Percentiles rank a stretch among this genome's conserved stretches.
These are phyloP conservation scores for Rhizoglyphus robini DNA, from an alignment of 1,140 invertebrate species.

Conservation along the genomic window DNA sequence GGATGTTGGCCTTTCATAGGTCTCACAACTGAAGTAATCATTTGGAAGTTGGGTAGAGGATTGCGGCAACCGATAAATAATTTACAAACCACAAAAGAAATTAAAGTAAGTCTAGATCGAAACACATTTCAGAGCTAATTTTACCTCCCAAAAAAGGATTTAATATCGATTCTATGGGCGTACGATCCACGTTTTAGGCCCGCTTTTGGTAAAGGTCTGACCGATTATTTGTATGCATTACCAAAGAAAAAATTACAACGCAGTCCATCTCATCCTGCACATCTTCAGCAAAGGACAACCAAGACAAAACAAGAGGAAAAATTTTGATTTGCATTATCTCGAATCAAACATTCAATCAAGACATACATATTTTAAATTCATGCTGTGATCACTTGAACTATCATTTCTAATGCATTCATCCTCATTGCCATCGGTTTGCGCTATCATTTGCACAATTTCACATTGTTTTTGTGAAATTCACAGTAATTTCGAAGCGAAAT, in stretches of 20 bases:
- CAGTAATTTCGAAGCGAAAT: too few species aligned
- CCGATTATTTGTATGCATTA: constrained; percentile 71
- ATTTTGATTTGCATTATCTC: too few species aligned
- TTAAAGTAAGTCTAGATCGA: constrained; percentile 55
- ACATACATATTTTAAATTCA: too few species aligned
- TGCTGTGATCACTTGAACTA: too few species aligned
- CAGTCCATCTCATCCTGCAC: constrained; percentile 91
- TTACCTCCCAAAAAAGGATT: constrained; percentile 52
- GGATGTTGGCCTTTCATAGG: constrained; percentile 91
- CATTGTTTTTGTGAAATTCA: too few species aligned
- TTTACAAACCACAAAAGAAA: constrained; percentile 83
- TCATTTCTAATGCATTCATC: too few species aligned
- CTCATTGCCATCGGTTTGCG: too few species aligned
- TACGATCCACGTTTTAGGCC: constrained; percentile 66
- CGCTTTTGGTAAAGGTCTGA: constrained; percentile 62
- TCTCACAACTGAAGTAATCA: constrained; percentile 81
- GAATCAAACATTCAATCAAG: too few species aligned
- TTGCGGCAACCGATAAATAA: constrained; percentile 89
- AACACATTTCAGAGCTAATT: constrained; percentile 26
- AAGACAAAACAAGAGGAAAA: too few species aligned
- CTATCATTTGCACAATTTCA: too few species aligned
- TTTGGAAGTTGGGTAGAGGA: constrained; percentile 93
- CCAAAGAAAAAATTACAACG: constrained; percentile 85
- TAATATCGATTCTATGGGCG: constrained; percentile 92
- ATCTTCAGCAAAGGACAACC: constrained; percentile 67